A percentile compares a stretch with the other conserved stretches of the same genome.
phyloP scores from a whole-genome alignment of 1,140 invertebrate species.

The Anoplophora glabripennis region DNA sequence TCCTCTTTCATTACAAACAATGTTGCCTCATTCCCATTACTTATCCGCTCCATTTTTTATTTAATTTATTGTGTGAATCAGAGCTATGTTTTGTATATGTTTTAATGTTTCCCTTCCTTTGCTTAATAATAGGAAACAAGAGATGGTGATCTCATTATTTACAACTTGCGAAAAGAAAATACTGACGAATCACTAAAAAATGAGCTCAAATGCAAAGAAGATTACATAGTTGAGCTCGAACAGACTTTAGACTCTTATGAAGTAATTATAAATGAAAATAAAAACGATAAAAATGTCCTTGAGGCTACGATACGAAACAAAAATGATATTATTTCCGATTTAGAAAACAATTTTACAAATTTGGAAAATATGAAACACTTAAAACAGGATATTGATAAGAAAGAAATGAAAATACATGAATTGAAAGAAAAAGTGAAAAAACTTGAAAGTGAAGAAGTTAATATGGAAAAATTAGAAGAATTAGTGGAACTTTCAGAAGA shows the following conservation, averaged over 20 bases:
- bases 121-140: slow-evolving; percentile 22
- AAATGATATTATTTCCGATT: slow-evolving; percentile 1
- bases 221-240: slow-evolving; percentile 32
- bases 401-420: slow-evolving; percentile 12
- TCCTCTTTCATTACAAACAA: slow-evolving; percentile 18
- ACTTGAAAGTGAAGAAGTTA: not conserved
- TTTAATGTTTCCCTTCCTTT: not conserved
- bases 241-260: slow-evolving; percentile 27
- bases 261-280: slow-evolving; percentile 25
- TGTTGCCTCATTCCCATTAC: slow-evolving; percentile 41
- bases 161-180: slow-evolving; percentile 20
- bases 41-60: slow-evolving; percentile 24
- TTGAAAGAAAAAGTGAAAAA: slow-evolving; percentile 29
- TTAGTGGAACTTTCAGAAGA: slow-evolving; percentile 20
- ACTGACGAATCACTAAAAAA: slow-evolving; percentile 15
- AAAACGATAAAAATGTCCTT: slow-evolving; percentile 29
- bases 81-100: slow-evolving; percentile 16
- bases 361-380: slow-evolving; percentile 10
- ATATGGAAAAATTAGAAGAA: slow-evolving; percentile 17
- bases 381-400: slow-evolving; percentile 18
- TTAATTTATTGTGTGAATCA: slow-evolving; percentile 16
- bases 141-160: not conserved
- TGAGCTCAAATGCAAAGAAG: slow-evolving; percentile 24
- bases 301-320: slow-evolving; percentile 32
- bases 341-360: slow-evolving; percentile 18